phyloP scores from a whole-genome alignment of 2,888 invertebrate species.

The Tetanocera ferruginea region DNA sequence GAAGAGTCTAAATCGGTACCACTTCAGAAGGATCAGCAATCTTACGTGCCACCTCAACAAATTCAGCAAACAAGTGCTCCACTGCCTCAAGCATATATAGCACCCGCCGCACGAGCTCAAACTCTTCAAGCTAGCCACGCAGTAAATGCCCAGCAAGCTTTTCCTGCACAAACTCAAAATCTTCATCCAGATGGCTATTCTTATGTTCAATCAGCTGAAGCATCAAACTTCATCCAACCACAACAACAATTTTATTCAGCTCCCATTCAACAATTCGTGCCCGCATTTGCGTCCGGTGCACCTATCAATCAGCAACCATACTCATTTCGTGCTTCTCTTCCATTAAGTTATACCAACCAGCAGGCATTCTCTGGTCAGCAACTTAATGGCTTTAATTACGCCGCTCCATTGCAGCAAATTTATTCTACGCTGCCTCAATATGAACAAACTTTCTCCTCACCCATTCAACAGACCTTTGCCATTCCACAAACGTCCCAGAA shows the following conservation, averaged over 20 bases:
- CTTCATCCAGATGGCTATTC: slow-evolving; percentile 9
- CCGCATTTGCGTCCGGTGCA: slow-evolving; percentile 2
- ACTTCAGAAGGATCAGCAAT: background rate
- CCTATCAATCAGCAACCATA: slow-evolving; percentile 29
- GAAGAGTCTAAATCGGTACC: background rate
- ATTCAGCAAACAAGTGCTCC: slow-evolving; percentile 42
- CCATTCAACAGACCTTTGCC: background rate
- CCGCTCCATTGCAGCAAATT: no score
- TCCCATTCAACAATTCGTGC: slow-evolving; percentile 17
- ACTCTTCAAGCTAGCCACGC: background rate
- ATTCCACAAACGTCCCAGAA: background rate
- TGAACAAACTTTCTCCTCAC: background rate
- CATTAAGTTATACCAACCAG: slow-evolving; percentile 41
- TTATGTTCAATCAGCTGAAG: slow-evolving; percentile 36
- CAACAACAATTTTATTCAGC: slow-evolving; percentile 43
- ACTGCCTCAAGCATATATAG: slow-evolving; percentile 38
- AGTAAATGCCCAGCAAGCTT: background rate
- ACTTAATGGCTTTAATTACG: no score
- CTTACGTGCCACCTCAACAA: background rate
- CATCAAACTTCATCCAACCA: background rate
- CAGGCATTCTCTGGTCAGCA: slow-evolving; percentile 7
- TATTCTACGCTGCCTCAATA: background rate
- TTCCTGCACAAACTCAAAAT: slow-evolving; percentile 14
- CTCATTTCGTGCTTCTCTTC: slow-evolving; percentile 33
- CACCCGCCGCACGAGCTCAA: slow-evolving; percentile 7